Evolutionary conservation across 1,140 invertebrate genomes (phyloP), one percentile per base, ranked within the genome.

Genomic region (Drosophila pruinosa): DNA sequence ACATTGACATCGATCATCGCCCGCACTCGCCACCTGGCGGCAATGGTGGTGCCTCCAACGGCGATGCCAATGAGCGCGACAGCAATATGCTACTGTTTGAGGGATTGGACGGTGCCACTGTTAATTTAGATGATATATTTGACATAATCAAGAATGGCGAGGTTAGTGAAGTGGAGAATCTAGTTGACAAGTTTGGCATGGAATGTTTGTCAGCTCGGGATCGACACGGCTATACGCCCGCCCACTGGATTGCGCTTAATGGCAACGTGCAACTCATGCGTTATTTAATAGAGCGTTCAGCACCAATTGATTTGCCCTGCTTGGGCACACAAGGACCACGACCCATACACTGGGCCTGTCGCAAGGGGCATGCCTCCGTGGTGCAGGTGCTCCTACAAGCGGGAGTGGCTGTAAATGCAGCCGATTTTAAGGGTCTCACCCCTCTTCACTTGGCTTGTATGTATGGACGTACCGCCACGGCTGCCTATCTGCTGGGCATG

Each of bases 301-400:
- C 95, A 10, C 96, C 96, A 1, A 94, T 98, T 4, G 96, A 98
- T 92, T 92, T 97, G 39, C 95, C 96, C 0, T 97, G 97, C 82
- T 92, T 97, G 47, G 97, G 97, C 36, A 97, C 96, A 1, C 94
- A 97, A 91, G 97, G 96, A 2, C 97, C 97, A 0, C 93, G 95
- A 36, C 97, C 97, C 0, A 97, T 98, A 64, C 97, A 98, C 89
- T 98, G 97, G 97, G 97, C 97, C 1, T 97, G 97, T 90, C 92
- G 92, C 67, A 95, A 94, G 92, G 97, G 97, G 0, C 97, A 98
- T 82, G 95, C 97, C 7, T 95, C 95, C 2, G 94, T 97, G 34
- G 90, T 91, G 1, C 97, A 98, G 92, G 94, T 97, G 5, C 91
- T 97, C 7, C 91, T 97, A 6, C 95, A 96, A 91, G 95, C 95